These are phyloP conservation scores for Tuta absoluta DNA, from an alignment of 2,888 invertebrate genomes.

Conservation along the genomic window DNA sequence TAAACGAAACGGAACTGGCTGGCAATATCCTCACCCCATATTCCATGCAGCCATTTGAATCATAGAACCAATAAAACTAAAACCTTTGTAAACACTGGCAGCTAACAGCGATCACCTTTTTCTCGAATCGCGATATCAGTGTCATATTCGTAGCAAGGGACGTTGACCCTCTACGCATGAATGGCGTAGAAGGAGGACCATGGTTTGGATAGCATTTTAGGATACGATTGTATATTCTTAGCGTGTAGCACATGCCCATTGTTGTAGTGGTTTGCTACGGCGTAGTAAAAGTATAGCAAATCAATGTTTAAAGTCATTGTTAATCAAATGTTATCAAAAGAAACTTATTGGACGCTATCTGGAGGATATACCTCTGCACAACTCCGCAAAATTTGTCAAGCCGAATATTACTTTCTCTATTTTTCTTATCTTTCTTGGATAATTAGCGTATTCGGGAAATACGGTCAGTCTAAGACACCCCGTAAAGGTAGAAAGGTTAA, in stretches of 20 bases:
- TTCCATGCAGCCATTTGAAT: background rate
- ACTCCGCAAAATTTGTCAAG: too few species aligned
- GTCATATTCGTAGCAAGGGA: slow-evolving; percentile 21
- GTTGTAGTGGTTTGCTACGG: slow-evolving; percentile 1
- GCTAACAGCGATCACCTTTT: slow-evolving; percentile 12
- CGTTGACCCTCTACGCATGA: slow-evolving; percentile 23
- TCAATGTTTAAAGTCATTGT: background rate
- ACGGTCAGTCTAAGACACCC: too few species aligned
- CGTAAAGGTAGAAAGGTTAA: too few species aligned
- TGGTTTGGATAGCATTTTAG: slow-evolving; percentile 13
- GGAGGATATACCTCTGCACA: too few species aligned
- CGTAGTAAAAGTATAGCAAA: background rate
- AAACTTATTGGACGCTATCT: too few species aligned
- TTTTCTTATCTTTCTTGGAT: too few species aligned
- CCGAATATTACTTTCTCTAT: too few species aligned
- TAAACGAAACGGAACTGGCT: background rate
- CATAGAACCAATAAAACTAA: slow-evolving; percentile 20
- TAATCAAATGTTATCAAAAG: too few species aligned
- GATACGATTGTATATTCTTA: background rate
- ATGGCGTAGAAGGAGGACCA: slow-evolving; percentile 23
- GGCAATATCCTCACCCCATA: background rate
- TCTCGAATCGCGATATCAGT: slow-evolving; percentile 12
- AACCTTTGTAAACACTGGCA: slow-evolving; percentile 18
- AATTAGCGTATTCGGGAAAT: too few species aligned
- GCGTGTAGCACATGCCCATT: background rate